Evolutionary conservation across 2,888 invertebrate genomes (phyloP), one percentile per base, ranked within the genome.

Genomic region (Galeruca laticollis): DNA sequence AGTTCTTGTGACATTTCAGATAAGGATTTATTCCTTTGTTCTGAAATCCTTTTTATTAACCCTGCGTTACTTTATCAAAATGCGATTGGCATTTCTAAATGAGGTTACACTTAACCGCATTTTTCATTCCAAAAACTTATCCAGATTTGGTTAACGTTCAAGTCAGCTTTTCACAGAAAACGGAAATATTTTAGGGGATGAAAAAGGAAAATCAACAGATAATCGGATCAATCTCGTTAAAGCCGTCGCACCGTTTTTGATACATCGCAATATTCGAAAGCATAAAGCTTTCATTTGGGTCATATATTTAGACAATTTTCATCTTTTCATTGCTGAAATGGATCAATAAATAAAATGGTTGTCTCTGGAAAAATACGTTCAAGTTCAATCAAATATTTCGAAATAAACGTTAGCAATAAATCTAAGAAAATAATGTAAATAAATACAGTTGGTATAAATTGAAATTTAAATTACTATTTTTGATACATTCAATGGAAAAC

Each of bases 261-360:
- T 40, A 40, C 37, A 59, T 40, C 37, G 21, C 59, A 59, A 59
- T 37, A 59, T 59, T 40, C 59, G 37, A 59, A 37, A 59, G 59
- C 40, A 59, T 37, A 59, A 59, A 59, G 37, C 40, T 40, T 59
- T 59, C 59, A 37, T 37, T 40, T 37, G 11, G 13, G 15, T 21
- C 6, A 37, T 59, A 40, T 40, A 59, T 59, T 59, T 59, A 59
- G 13, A n/a, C 21, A 40, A 40, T 40, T 40, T 40, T 21, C 10
- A 59, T 59, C 59, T 9, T 59, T 59, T 40, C 59, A 37, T 6
- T 31, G 18, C 13, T n/a, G 15, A 59, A 37, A 59, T 59, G 18
- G 31, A 40, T 59, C 57, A 18, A 35, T 57, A 57, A 57, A 35
- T 35, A 35, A 20, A 37, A 11, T 15, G 18, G 49, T 11, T 51